phyloP scores from a whole-genome alignment of 2,888 invertebrate genomes.

The Eumerus sabulonum region DNA sequence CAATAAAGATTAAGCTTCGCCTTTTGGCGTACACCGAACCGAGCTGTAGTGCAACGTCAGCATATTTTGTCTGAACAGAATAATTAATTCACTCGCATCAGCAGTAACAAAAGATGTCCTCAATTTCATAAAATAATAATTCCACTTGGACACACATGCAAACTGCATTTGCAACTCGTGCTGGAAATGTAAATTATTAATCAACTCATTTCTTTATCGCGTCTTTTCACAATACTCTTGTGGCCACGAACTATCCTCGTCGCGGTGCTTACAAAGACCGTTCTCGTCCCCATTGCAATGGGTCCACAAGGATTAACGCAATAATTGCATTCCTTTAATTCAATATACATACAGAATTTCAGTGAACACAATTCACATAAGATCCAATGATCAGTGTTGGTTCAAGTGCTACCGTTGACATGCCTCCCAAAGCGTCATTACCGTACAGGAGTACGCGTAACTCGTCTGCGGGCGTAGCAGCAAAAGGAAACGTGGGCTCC shows the following conservation, averaged over 20 bases:
- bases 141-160: slow-evolving; percentile 9
- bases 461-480: slow-evolving; percentile 5
- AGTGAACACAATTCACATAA: background rate
- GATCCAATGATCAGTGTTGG: too few species aligned
- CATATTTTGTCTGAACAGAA: too few species aligned
- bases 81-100: too few species aligned
- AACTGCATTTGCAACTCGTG: background rate
- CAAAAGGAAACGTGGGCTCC: slow-evolving; percentile 4
- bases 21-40: too few species aligned
- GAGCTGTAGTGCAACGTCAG: too few species aligned
- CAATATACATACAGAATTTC: slow-evolving; percentile 10
- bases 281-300: slow-evolving; percentile 18
- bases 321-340: slow-evolving; percentile 17
- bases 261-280: background rate
- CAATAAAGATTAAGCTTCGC: too few species aligned
- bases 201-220: background rate
- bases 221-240: background rate
- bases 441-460: background rate
- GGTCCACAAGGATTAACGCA: slow-evolving; percentile 1
- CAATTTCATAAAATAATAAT: slow-evolving; percentile 7
- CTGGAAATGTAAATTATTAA: slow-evolving; percentile 1
- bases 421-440: slow-evolving; percentile 21
- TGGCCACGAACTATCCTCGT: background rate
- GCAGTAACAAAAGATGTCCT: background rate
- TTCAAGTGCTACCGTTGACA: background rate